These are phyloP conservation scores for Gastrophryne carolinensis DNA, from an alignment of 2,797 vertebrate genomes.

Conservation along the genomic window DNA sequence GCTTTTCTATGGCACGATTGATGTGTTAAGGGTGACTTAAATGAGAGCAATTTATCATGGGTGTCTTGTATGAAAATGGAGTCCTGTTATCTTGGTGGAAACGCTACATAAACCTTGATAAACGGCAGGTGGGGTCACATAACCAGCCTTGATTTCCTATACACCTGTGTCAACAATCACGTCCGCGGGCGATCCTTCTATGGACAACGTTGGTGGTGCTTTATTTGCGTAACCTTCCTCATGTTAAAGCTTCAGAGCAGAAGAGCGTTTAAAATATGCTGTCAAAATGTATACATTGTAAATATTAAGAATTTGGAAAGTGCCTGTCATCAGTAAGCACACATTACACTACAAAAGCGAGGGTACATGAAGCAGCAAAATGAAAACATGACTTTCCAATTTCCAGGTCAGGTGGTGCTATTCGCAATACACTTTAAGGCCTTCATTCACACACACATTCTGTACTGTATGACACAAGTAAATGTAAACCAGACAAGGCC, in stretches of 20 bases:
- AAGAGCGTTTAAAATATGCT: neutral
- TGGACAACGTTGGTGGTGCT: neutral
- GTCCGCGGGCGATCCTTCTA: neutral
- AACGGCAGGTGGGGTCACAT: neutral
- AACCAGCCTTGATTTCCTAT: neutral
- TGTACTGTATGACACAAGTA: too few species aligned
- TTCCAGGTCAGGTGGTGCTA: too few species aligned
- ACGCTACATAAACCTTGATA: neutral
- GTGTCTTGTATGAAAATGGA: neutral
- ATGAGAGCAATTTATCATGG: neutral
- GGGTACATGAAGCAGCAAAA: neutral
- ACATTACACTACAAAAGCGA: neutral
- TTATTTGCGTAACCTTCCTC: neutral
- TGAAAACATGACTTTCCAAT: too few species aligned
- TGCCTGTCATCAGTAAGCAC: neutral
- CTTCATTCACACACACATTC: too few species aligned
- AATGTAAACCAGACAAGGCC: too few species aligned
- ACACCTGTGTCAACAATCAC: conserved; percentile 27
- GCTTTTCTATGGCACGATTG: neutral
- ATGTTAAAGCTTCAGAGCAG: neutral
- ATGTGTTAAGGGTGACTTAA: neutral
- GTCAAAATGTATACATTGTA: neutral
- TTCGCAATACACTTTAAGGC: too few species aligned
- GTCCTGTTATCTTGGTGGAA: neutral
- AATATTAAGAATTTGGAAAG: neutral